These are phyloP conservation scores for Patiria pectinifera DNA, from an alignment of 53 echinoderm and acorn worm genomes.

Conservation along the genomic window DNA sequence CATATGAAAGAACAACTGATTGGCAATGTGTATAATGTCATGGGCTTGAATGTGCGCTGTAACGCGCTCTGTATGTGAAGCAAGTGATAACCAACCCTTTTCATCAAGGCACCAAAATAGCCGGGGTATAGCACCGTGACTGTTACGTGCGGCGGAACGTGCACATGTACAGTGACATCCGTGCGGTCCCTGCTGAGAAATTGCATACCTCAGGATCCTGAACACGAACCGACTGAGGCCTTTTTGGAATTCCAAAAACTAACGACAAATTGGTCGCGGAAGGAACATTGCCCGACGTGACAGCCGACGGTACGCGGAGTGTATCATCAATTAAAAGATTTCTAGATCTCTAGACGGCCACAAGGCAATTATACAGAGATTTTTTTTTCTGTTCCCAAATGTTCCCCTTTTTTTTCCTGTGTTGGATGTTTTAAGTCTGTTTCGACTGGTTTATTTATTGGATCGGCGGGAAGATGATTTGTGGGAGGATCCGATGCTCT, in stretches of 20 bases:
- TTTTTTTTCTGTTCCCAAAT: background rate
- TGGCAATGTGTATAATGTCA: no score
- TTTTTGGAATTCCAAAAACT: background rate
- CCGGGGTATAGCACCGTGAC: no score
- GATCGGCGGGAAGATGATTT: background rate
- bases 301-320: background rate
- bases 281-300: background rate
- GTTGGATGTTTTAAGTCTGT: background rate
- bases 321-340: conserved; percentile 54
- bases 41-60: no score
- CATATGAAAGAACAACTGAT: no score
- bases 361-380: conserved; percentile 11
- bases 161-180: no score
- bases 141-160: no score
- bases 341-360: background rate
- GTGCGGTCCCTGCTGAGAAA: conserved; percentile 1
- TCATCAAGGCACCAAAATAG: background rate
- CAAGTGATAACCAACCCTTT: no score
- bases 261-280: background rate
- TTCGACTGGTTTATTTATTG: background rate
- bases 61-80: no score
- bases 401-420: background rate
- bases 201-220: background rate
- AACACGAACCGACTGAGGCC: background rate
- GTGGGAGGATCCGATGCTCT: background rate